These are phyloP conservation scores for Plectrocnemia conspersa DNA, from an alignment of 1,140 invertebrate genomes.

Conservation along the genomic window DNA sequence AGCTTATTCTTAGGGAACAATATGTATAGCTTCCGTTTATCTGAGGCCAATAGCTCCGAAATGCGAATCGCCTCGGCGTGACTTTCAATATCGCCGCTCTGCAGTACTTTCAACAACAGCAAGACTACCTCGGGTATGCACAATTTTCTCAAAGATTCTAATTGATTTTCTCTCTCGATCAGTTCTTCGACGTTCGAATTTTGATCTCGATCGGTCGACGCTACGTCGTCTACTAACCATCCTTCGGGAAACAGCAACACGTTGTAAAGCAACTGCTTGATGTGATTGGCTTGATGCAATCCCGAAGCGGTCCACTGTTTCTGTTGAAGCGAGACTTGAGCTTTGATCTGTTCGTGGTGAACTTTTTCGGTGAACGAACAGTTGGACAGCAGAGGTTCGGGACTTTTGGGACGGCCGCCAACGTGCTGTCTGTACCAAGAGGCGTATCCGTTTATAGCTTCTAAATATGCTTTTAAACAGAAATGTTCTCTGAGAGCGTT, in stretches of 20 bases:
- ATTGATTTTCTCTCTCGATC: slow-evolving; percentile 55
- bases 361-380: slow-evolving; percentile 83
- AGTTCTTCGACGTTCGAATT: slow-evolving; percentile 50
- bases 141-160: slow-evolving; percentile 69
- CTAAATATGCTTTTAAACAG: slow-evolving; percentile 72
- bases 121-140: slow-evolving; percentile 81
- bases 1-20: slow-evolving; percentile 73
- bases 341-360: slow-evolving; percentile 75
- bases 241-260: slow-evolving; percentile 85
- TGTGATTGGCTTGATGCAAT: slow-evolving; percentile 46
- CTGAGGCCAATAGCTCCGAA: slow-evolving; percentile 72
- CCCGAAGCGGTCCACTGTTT: slow-evolving; percentile 67
- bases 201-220: slow-evolving; percentile 41
- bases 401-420: slow-evolving; percentile 67
- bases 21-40: slow-evolving; percentile 74
- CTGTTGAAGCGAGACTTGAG: slow-evolving; percentile 70
- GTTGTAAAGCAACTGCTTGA: slow-evolving; percentile 79
- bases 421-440: slow-evolving; percentile 85
- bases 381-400: slow-evolving; percentile 54
- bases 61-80: slow-evolving; percentile 75
- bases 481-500: slow-evolving; percentile 69
- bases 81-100: slow-evolving; percentile 69
- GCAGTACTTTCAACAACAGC: slow-evolving; percentile 75
- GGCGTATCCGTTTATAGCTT: slow-evolving; percentile 80
- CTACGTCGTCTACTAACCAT: slow-evolving; percentile 74